These are phyloP conservation scores for Galeruca laticollis DNA, from an alignment of 2,888 invertebrate species.

Conservation along the genomic window DNA sequence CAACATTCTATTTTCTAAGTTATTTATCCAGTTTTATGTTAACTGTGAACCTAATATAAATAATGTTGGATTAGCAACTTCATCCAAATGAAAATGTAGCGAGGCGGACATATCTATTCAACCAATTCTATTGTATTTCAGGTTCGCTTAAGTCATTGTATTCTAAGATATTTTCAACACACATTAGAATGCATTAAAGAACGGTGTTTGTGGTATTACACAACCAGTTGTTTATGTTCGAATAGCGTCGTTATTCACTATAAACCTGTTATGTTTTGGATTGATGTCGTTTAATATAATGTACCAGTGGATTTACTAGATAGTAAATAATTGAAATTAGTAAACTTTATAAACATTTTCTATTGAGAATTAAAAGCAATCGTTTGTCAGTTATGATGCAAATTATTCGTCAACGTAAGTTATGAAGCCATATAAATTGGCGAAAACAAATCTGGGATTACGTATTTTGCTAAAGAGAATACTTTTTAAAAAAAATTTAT, in stretches of 20 bases:
- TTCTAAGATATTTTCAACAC: conserved; percentile 9
- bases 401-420: too few relatives aligned
- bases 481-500: too few relatives aligned
- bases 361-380: too few relatives aligned
- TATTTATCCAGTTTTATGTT: conserved; percentile 2
- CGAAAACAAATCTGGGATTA: too few relatives aligned
- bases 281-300: too few relatives aligned
- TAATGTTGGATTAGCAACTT: not conserved
- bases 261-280: conserved; percentile 1
- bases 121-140: conserved; percentile 6
- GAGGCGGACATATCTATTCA: conserved; percentile 2
- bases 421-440: too few relatives aligned
- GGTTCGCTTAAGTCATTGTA: conserved; percentile 15
- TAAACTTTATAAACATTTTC: too few relatives aligned
- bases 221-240: not conserved
- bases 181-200: conserved; percentile 7
- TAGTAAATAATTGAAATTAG: too few relatives aligned
- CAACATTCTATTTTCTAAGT: not conserved
- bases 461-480: too few relatives aligned
- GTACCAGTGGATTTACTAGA: too few relatives aligned
- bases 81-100: conserved; percentile 6
- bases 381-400: too few relatives aligned
- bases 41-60: conserved; percentile 6
- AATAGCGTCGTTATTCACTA: not conserved
- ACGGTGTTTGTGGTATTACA: conserved; percentile 10